Percentiles rank a stretch among this genome's conserved stretches.
phyloP scores from a whole-genome alignment of 2,888 invertebrate species.

The Ypsolopha sequella region DNA sequence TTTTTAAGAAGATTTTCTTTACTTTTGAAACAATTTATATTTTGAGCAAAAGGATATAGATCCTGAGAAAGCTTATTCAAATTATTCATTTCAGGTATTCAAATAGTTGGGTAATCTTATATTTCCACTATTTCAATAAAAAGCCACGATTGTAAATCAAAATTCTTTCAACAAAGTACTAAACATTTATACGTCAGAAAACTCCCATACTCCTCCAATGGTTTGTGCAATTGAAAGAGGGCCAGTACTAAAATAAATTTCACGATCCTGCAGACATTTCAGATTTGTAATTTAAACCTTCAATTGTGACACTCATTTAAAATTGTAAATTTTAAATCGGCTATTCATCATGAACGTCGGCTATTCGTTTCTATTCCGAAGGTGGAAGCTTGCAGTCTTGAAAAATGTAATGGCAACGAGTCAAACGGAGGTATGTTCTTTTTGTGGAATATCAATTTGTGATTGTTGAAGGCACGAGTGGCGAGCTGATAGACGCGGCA shows the following conservation, averaged over 20 bases:
- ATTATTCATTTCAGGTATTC: too few relatives aligned
- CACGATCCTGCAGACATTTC: constrained; percentile 27
- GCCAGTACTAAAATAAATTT: constrained; percentile 28
- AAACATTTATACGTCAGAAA: constrained; percentile 32
- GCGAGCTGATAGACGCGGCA: too few relatives aligned
- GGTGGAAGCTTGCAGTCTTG: constrained; percentile 7
- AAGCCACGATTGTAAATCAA: constrained; percentile 18
- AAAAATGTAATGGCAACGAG: constrained; percentile 7
- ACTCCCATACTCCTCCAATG: constrained; percentile 28
- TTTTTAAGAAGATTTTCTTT: too few relatives aligned
- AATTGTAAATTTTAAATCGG: constrained; percentile 40
- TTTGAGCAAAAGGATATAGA: too few relatives aligned
- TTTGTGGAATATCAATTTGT: constrained; percentile 10
- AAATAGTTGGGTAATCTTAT: too few relatives aligned
- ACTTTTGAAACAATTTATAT: too few relatives aligned
- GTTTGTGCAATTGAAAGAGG: constrained; percentile 16
- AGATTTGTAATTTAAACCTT: constrained; percentile 42
- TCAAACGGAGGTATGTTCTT: constrained; percentile 1
- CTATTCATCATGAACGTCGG: constrained; percentile 31
- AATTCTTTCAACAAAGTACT: constrained; percentile 21
- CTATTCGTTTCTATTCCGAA: constrained; percentile 13
- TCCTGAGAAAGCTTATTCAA: too few relatives aligned
- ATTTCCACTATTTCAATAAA: background rate
- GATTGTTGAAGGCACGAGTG: constrained; percentile 5
- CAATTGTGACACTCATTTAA: constrained; percentile 40